Base-by-base conservation (phyloP, 2,113 vertebrate genomes). In the Lasiurus borealis region DNA sequence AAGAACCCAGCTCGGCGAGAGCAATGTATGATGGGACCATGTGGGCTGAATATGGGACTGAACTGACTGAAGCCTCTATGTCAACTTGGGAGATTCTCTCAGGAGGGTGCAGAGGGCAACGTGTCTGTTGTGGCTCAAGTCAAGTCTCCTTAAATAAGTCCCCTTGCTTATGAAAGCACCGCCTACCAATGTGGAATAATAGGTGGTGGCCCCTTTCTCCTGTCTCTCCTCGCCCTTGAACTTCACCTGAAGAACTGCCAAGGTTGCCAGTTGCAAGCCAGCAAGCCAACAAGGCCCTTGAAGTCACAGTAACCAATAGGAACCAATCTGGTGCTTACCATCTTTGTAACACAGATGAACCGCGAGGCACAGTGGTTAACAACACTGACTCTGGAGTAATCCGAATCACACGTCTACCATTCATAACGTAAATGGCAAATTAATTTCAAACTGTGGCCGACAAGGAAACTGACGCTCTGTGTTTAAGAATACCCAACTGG, bases 61-160 rank as follows among this genome's bases (percentile, higher is more conserved):
- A 52, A 66, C 11, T 1, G 7, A 40, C 0, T 1, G 29, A 12
- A 3, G 14, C 16, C 21, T 82, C 92, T 15, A 2, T 15, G 36
- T 34, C 52, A 81, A 52, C 46, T 44, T 14, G 15, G 44, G 66
- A 75, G 68, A 82, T 50, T 73, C 44, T 54, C 46, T 13, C 2
- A 1, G 76, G 84, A 13, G 52, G 69, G 6, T 29, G 34, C 29
- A 25, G 34, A 88, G 34, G 54, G 64, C 15, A 36, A 19, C 44
- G 52, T 29, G 8, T 57, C 27, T 52, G 27, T 2, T 14, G 21
- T 5, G 36, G 13, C 44, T 57, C 23, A 52, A 82, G 77, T 46
- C 29, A 34, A 54, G 29, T 1, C 21, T 66, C 57, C 8, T 16
- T 16, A 27, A 4, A 15, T 29, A 62, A 83, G 34, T 64, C 21